phyloP scores from a whole-genome alignment of 2,888 invertebrate genomes.

The Agrilus mali region DNA sequence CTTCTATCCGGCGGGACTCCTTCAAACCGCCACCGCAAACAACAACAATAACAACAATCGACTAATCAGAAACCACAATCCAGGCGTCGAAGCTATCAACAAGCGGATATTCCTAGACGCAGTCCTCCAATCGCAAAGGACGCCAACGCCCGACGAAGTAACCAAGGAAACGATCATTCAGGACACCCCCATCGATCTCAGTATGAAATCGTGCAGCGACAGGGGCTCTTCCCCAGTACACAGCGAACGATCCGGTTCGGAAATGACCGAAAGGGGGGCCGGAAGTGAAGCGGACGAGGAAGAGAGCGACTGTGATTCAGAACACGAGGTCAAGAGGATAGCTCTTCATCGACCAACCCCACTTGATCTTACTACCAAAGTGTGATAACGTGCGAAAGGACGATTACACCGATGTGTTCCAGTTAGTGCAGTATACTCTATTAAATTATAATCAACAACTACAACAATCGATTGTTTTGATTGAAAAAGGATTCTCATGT shows the following conservation, averaged over 20 bases:
- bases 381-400: slow-evolving; percentile 33
- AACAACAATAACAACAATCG: slow-evolving; percentile 34
- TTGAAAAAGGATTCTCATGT: too few species aligned
- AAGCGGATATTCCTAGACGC: slow-evolving; percentile 66
- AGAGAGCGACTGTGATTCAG: slow-evolving; percentile 38
- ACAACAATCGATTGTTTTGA: too few species aligned
- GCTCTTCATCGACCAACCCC: slow-evolving; percentile 38
- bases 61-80: slow-evolving; percentile 37
- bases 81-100: slow-evolving; percentile 49
- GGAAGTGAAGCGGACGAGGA: slow-evolving; percentile 39
- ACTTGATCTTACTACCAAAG: slow-evolving; percentile 57
- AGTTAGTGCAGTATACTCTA: slow-evolving; percentile 13
- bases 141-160: slow-evolving; percentile 34
- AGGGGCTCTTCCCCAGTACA: slow-evolving; percentile 28
- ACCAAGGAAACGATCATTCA: slow-evolving; percentile 37
- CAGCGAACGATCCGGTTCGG: slow-evolving; percentile 25
- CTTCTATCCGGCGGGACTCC: slow-evolving; percentile 27
- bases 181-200: slow-evolving; percentile 71
- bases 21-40: slow-evolving; percentile 25
- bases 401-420: slow-evolving; percentile 21
- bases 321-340: slow-evolving; percentile 31
- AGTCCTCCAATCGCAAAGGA: slow-evolving; percentile 56
- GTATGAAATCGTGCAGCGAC: slow-evolving; percentile 56
- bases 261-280: slow-evolving; percentile 15
- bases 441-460: too few species aligned